Evolutionary conservation across 2,797 vertebrate species (phyloP), one percentile per base, ranked within the genome.

Genomic region (Poeciliopsis presidionis): DNA sequence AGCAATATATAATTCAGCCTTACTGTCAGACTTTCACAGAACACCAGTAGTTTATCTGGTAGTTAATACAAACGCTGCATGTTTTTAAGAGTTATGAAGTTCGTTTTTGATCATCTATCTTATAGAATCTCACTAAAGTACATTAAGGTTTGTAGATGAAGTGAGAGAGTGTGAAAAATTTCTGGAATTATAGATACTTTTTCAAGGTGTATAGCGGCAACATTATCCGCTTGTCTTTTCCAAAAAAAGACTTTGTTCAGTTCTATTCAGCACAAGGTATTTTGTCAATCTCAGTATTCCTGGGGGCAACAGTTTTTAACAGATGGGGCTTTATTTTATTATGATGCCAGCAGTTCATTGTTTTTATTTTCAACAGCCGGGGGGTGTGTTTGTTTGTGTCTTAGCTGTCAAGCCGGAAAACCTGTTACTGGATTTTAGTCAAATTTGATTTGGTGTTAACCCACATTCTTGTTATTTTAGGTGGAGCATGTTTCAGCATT

Each of bases 321-420:
- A 47, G 39, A 69, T 67, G n/a, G 47, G 39, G 14, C 47, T 70
- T n/a, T 70, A 20, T 47, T 43, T 73, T 5, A 36, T 33, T 22
- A 20, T 25, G 30, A 33, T 53, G 46, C 47, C 33, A 47, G 47
- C 61, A 67, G 28, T 25, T 39, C 12, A 33, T 67, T 25, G 41
- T 70, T 69, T 69, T 36, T 30, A 43, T 74, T 59, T 39, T 39
- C 67, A 1, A 45, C 13, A 47, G 20, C 43, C 12, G 39, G 30
- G 22, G 8, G 13, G 9, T 30, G 12, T 33, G 18, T 36, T 20
- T 36, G 14, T 74, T 25, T 76, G 61, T 67, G 45, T 80, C 16
- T 78, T 65, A 49, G 28, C 75, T 77, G 4, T 12, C 73, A 72
- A 41, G 75, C 47, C 33, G 7, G 63, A 43, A 55, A 49, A 72